Percentiles rank a stretch among this genome's conserved stretches.
phyloP scores from a whole-genome alignment of 1,140 invertebrate species.

The Zeugodacus cucurbitae region DNA sequence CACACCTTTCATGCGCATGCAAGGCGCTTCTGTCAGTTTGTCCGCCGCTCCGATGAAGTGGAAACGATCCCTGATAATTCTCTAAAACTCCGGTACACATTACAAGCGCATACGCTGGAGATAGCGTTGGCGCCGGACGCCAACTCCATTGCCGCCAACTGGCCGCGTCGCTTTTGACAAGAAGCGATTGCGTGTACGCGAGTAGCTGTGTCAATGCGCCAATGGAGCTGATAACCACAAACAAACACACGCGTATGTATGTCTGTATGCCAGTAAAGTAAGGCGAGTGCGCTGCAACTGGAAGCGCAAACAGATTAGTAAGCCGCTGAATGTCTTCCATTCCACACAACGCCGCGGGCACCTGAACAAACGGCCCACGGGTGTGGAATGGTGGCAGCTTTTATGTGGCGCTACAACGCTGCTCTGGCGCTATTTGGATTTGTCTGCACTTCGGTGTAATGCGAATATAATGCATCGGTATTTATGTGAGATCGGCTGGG shows the following conservation, averaged over 20 bases:
- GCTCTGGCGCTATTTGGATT: not conserved
- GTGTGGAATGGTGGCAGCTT: not conserved
- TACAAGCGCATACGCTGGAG: constrained; percentile 53
- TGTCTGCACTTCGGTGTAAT: not conserved
- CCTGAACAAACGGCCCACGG: not conserved
- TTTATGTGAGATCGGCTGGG: not conserved
- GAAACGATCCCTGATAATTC: constrained; percentile 63
- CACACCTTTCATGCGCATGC: not conserved
- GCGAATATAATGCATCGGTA: not conserved
- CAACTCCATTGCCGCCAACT: constrained; percentile 63
- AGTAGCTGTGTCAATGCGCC: constrained; percentile 13
- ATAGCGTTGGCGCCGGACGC: constrained; percentile 61
- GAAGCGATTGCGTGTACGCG: constrained; percentile 41
- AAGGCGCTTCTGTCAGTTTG: not conserved
- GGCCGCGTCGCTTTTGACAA: constrained; percentile 65
- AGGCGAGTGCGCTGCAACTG: not conserved
- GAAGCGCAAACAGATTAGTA: constrained; percentile 27
- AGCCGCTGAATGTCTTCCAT: not conserved
- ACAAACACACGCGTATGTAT: not conserved
- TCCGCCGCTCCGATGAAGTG: constrained; percentile 53
- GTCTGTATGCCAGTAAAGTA: not conserved
- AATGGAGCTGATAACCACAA: not conserved
- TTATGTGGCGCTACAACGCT: not conserved
- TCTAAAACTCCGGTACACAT: constrained; percentile 57
- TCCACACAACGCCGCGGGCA: no score